Conservation (phyloP, 2,797 vertebrate genomes). For the Hemibagrus guttatus region DNA sequence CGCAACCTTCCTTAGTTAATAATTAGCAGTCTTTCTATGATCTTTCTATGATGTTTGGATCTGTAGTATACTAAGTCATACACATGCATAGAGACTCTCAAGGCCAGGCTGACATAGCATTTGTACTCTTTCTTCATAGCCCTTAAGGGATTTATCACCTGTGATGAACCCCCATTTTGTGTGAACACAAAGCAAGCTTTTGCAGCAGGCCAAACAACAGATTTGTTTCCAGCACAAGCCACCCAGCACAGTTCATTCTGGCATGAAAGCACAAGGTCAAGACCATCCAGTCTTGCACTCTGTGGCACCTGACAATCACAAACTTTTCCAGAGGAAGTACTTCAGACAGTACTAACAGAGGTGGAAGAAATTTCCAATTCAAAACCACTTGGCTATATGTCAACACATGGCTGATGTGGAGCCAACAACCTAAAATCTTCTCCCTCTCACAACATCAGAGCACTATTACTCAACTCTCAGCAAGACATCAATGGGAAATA, state of each 20-base stretch:
- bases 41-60: neutral
- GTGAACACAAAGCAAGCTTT: neutral
- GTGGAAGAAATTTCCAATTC: neutral
- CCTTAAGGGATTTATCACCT: neutral
- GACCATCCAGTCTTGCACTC: neutral
- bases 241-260: neutral
- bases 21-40: neutral
- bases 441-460: too few species aligned
- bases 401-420: neutral
- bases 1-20: neutral
- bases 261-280: neutral
- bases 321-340: neutral
- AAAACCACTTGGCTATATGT: neutral
- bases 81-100: neutral
- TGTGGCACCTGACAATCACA: neutral
- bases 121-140: neutral
- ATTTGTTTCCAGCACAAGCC: constrained; percentile 44
- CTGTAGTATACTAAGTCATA: neutral
- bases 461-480: neutral
- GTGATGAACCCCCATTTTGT: neutral
- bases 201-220: neutral
- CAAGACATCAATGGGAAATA: neutral
- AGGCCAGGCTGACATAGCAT: neutral
- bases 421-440: neutral
- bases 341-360: neutral